These are phyloP conservation scores for Setophaga petechia DNA, from an alignment of 2,113 vertebrate species.

Conservation along the genomic window DNA sequence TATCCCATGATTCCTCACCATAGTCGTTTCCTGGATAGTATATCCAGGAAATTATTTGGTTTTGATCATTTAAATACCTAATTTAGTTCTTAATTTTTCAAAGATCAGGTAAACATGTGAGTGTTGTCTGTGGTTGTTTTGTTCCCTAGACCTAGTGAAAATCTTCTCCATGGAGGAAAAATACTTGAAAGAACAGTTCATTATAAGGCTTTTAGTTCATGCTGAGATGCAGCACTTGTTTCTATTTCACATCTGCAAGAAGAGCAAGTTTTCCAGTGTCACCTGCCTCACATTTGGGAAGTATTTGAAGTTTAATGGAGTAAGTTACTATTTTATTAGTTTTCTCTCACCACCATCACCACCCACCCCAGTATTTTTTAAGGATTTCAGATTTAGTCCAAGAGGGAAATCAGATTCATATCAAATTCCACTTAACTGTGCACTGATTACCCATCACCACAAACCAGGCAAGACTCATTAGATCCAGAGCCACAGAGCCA, in stretches of 20 bases:
- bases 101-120: neutral
- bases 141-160: neutral
- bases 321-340: neutral
- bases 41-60: neutral
- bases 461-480: neutral
- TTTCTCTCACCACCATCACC: neutral
- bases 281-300: neutral
- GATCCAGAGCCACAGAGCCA: neutral
- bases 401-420: neutral
- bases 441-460: neutral
- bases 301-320: neutral
- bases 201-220: neutral
- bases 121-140: neutral
- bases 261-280: neutral
- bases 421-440: neutral
- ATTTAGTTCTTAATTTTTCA: constrained; percentile 7
- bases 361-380: neutral
- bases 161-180: neutral
- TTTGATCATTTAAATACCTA: neutral
- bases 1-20: neutral
- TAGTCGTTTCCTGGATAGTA: neutral
- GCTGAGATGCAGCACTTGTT: neutral
- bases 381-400: neutral
- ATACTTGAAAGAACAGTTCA: neutral
- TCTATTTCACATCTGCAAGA: neutral